phyloP scores from a whole-genome alignment of 2,888 invertebrate genomes.

The Sphaeridia pumilis region DNA sequence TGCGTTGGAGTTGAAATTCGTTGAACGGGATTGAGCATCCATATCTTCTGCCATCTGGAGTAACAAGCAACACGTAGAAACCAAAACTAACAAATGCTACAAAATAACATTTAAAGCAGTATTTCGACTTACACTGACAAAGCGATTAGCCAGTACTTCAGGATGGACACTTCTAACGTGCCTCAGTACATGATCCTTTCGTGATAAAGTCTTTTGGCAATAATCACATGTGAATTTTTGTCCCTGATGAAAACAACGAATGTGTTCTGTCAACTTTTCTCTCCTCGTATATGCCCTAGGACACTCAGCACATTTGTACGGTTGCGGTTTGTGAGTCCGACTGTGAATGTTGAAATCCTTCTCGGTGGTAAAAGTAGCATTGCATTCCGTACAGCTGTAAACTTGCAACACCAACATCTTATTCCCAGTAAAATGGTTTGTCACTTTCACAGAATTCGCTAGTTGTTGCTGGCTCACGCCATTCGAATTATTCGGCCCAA shows the following conservation, averaged over 20 bases:
- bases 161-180: conserved; percentile 31
- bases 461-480: background rate
- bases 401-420: conserved; percentile 21
- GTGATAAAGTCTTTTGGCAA: conserved; percentile 21
- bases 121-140: conserved; percentile 18
- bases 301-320: conserved; percentile 30
- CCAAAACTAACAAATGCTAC: too few species aligned
- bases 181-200: conserved; percentile 25
- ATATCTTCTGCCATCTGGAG: conserved; percentile 18
- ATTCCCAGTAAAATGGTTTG: conserved; percentile 2
- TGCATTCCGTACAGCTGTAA: conserved; percentile 24
- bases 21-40: conserved; percentile 16
- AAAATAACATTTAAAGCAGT: too few species aligned
- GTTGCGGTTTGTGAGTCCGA: conserved; percentile 28
- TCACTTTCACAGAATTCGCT: background rate
- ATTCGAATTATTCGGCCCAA: too few species aligned
- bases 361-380: conserved; percentile 23
- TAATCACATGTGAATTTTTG: conserved; percentile 32
- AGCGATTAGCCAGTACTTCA: conserved; percentile 27
- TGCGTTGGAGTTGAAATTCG: conserved; percentile 15
- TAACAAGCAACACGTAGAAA: too few species aligned
- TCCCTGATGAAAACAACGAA: conserved; percentile 33
- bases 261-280: conserved; percentile 31
- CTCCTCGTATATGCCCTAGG: conserved; percentile 28
- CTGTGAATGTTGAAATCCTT: conserved; percentile 26